These are phyloP conservation scores for Porites rus DNA, from an alignment of 92 coral and sea anemone genomes.

Conservation along the genomic window DNA sequence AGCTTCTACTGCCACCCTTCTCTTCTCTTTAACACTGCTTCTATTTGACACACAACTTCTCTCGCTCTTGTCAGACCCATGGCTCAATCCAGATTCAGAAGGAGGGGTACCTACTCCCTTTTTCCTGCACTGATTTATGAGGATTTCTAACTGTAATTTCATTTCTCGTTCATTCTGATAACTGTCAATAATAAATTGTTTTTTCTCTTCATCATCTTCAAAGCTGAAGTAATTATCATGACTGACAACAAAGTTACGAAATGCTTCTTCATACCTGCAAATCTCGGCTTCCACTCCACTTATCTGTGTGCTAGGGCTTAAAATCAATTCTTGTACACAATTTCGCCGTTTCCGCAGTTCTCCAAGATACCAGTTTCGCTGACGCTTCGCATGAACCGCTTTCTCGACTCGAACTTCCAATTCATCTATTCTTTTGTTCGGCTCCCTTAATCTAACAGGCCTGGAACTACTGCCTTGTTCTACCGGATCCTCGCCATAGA, in stretches of 20 bases:
- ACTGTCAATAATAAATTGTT: conserved; percentile 58
- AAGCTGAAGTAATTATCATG: conserved; percentile 70
- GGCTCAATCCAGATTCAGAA: conserved; percentile 52
- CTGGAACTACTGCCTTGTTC: conserved; percentile 2
- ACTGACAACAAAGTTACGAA: conserved; percentile 60
- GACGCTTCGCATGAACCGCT: conserved; percentile 45
- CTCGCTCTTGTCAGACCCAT: conserved; percentile 35
- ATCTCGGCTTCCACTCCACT: conserved; percentile 20
- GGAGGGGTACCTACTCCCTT: conserved; percentile 48
- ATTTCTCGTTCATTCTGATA: conserved; percentile 68
- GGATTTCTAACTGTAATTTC: conserved; percentile 62
- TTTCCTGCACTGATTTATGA: conserved; percentile 45
- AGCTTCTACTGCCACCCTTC: conserved; percentile 51
- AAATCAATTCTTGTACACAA: conserved; percentile 39
- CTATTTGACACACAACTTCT: conserved; percentile 55
- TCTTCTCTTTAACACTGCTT: conserved; percentile 55
- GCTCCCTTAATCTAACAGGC: no score
- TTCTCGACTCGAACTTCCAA: conserved; percentile 52
- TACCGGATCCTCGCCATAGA: not conserved
- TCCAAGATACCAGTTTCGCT: conserved; percentile 53
- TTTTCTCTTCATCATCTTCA: conserved; percentile 69
- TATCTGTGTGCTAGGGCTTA: conserved; percentile 20
- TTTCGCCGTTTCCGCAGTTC: conserved; percentile 37
- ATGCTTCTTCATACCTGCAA: conserved; percentile 45
- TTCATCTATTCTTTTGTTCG: no score